phyloP scores from a whole-genome alignment of 64 coral and sea anemone species.

The Pocillopora verrucosa region DNA sequence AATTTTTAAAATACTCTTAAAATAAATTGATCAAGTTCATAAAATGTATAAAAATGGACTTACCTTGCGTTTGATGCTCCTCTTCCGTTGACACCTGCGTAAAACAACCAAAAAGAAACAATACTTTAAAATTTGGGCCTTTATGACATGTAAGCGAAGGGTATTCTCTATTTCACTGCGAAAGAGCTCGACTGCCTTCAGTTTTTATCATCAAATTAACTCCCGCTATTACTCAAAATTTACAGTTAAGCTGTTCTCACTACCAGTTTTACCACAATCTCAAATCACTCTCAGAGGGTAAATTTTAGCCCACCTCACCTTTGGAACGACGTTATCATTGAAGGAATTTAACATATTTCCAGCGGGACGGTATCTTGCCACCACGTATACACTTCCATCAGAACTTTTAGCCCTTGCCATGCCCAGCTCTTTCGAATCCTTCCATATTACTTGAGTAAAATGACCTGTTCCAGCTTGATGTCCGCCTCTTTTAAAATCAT shows the following conservation, averaged over 20 bases:
- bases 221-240: too few species aligned
- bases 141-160: background rate
- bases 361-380: slow-evolving; percentile 68
- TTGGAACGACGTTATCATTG: slow-evolving; percentile 65
- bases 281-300: too few species aligned
- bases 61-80: background rate
- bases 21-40: too few species aligned
- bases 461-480: slow-evolving; percentile 68
- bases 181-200: too few species aligned
- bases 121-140: background rate
- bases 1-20: background rate
- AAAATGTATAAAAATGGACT: background rate
- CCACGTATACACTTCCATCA: slow-evolving; percentile 67
- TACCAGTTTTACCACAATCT: too few species aligned
- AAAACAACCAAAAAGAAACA: background rate
- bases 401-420: slow-evolving; percentile 60
- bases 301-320: slow-evolving; percentile 32
- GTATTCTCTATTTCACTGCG: background rate
- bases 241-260: too few species aligned
- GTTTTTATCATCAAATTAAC: too few species aligned
- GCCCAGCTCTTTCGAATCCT: slow-evolving; percentile 63
- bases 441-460: slow-evolving; percentile 88
- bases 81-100: background rate
- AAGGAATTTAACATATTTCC: slow-evolving; percentile 70
- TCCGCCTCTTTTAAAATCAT: slow-evolving; percentile 42